These are phyloP conservation scores for Cygnus atratus DNA, from an alignment of 2,113 vertebrate genomes.

Conservation along the genomic window DNA sequence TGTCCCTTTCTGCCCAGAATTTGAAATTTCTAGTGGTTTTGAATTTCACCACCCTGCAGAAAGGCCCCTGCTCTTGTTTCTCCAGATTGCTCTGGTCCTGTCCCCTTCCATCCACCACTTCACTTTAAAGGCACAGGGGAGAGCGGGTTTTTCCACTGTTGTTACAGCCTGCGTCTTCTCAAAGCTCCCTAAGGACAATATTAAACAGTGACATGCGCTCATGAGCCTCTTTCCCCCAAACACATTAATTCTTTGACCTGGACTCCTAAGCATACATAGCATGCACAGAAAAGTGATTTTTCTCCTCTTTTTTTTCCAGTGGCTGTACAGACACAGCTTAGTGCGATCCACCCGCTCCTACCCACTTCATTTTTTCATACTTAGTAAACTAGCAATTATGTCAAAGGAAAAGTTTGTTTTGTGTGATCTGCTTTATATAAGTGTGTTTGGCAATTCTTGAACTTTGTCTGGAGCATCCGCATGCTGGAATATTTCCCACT, in stretches of 20 bases:
- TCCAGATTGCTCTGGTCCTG: not conserved
- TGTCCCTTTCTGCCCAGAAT: not conserved
- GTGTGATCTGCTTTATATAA: slow-evolving; percentile 17
- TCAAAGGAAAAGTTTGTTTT: slow-evolving; percentile 5
- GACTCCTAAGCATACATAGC: not conserved
- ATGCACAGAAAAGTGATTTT: not conserved
- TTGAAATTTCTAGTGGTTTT: slow-evolving; percentile 6
- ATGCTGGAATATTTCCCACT: slow-evolving; percentile 46
- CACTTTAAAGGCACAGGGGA: not conserved
- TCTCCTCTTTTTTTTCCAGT: not conserved
- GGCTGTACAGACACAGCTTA: not conserved
- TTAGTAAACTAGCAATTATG: slow-evolving; percentile 9
- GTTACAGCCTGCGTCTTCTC: not conserved
- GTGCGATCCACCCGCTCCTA: not conserved
- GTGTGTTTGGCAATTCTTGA: slow-evolving; percentile 29
- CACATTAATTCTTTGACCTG: not conserved
- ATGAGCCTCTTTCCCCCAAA: not conserved
- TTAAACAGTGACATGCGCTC: not conserved
- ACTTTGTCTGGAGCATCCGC: slow-evolving; percentile 48
- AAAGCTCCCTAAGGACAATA: not conserved
- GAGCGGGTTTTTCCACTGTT: not conserved
- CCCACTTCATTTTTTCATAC: not conserved
- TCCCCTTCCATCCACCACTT: not conserved
- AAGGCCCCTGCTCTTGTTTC: slow-evolving; percentile 8
- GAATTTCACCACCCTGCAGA: slow-evolving; percentile 47